Evolutionary conservation across 2,113 vertebrate species (phyloP).

Genomic region (Semnornis frantzii): DNA sequence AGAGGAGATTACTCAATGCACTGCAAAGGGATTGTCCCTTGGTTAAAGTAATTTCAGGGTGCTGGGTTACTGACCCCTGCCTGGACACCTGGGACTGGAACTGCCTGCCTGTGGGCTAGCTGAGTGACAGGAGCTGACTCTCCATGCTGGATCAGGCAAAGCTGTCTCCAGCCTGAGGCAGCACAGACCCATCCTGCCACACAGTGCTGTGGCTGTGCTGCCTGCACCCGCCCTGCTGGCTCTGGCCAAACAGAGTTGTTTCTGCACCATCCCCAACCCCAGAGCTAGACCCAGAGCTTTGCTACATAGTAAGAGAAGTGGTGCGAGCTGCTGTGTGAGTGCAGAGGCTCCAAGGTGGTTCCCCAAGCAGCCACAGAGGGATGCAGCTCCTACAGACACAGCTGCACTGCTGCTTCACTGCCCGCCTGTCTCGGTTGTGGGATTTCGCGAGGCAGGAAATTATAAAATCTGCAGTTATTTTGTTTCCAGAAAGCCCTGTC

Average conservation of each 20-base stretch:
- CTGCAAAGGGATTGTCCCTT: not conserved
- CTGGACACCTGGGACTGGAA: not conserved
- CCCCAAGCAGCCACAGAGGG: not conserved
- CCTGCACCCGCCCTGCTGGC: not conserved
- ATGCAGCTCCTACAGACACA: not conserved
- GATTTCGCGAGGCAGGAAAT: too few relatives aligned
- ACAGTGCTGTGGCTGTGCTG: not conserved
- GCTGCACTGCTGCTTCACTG: not conserved
- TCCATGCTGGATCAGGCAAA: not conserved
- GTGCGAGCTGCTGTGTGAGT: not conserved
- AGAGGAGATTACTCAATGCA: not conserved
- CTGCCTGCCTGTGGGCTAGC: not conserved
- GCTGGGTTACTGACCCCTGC: not conserved
- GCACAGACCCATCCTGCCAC: not conserved
- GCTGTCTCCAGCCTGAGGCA: not conserved
- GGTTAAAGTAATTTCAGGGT: slow-evolving; percentile 14
- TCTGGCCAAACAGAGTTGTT: not conserved
- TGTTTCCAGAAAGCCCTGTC: too few relatives aligned
- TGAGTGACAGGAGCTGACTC: not conserved
- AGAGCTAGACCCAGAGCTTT: not conserved
- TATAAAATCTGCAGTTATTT: too few relatives aligned
- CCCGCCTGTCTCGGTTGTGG: too few relatives aligned
- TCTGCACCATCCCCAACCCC: not conserved
- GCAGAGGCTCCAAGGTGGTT: not conserved
- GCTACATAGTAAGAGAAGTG: not conserved